Percentiles rank a stretch among this genome's conserved stretches.
Evolutionary conservation across 2,888 invertebrate species (phyloP).

Genomic region (Conistra vaccinii): DNA sequence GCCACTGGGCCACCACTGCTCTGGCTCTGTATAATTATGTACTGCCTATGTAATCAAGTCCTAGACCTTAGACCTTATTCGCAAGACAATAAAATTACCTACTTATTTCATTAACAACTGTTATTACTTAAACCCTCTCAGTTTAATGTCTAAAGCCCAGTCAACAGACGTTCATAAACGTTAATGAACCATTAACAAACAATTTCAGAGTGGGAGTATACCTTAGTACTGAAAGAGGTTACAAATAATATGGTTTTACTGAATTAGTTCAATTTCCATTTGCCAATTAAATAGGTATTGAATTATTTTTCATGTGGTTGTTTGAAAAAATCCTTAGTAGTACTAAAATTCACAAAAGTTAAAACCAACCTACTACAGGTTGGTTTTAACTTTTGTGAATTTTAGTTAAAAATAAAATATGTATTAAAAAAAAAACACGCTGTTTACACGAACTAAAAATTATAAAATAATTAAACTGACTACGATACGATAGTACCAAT

Average conservation of each 20-base stretch:
- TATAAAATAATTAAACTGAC: too few species aligned
- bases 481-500: too few species aligned
- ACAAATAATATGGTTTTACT: neutral
- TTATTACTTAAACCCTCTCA: conserved; percentile 14
- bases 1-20: too few species aligned
- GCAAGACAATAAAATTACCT: neutral
- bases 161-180: conserved; percentile 32
- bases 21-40: too few species aligned
- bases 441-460: too few species aligned
- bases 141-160: conserved; percentile 28
- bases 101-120: neutral
- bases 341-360: too few species aligned
- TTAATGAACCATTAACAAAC: conserved; percentile 35
- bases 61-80: neutral
- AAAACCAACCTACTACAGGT: too few species aligned
- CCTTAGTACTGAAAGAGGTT: neutral
- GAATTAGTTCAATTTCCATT: neutral
- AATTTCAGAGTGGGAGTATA: conserved; percentile 5
- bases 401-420: too few species aligned
- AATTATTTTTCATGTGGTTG: neutral
- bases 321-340: neutral
- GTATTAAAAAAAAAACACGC: too few species aligned
- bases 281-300: neutral
- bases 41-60: neutral
- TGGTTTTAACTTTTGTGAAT: neutral